Conservation (phyloP, 2,113 vertebrate genomes). For the Apus apus region DNA sequence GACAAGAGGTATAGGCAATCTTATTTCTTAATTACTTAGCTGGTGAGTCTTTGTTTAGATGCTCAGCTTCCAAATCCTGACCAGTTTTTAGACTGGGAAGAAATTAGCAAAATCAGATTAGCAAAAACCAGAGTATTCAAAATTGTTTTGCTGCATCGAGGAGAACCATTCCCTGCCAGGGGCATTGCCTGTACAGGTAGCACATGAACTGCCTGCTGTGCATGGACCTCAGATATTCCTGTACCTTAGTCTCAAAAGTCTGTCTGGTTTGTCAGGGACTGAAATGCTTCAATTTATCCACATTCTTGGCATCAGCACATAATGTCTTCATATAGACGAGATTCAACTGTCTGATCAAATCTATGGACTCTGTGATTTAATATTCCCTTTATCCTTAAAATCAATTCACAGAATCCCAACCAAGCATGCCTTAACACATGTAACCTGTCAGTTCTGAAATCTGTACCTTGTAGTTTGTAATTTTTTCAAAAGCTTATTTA, state of each 20-base stretch:
- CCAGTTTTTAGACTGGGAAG: neutral
- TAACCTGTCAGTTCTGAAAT: neutral
- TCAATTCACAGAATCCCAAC: neutral
- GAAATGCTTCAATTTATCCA: neutral
- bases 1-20: neutral
- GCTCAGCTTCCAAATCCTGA: neutral
- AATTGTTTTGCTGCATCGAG: neutral
- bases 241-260: neutral
- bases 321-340: neutral
- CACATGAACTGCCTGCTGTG: neutral
- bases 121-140: neutral
- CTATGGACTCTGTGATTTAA: slow-evolving; percentile 1
- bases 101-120: neutral
- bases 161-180: neutral
- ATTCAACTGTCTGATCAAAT: neutral
- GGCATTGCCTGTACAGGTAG: neutral
- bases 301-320: neutral
- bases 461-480: neutral
- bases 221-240: neutral
- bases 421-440: neutral
- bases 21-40: neutral
- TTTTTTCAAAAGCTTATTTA: neutral
- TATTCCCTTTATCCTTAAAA: slow-evolving; percentile 34
- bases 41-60: neutral
- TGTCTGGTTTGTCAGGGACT: neutral